Evolutionary conservation across 2,797 vertebrate genomes (phyloP).

Genomic region (Chromobotia macracanthus): DNA sequence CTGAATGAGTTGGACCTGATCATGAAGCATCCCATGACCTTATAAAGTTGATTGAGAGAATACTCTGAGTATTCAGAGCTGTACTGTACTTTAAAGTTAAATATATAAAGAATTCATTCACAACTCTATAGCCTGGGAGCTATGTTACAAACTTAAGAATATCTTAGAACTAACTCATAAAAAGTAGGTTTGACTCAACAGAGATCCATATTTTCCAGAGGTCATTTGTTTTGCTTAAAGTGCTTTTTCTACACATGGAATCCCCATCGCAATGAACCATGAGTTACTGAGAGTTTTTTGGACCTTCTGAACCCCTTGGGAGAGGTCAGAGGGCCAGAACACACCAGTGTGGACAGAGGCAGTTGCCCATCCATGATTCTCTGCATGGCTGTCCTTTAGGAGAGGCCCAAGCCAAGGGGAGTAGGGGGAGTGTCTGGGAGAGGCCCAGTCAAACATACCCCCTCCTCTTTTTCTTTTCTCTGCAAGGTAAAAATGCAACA

Average conservation of each 20-base stretch:
- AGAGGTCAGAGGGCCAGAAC: constrained; percentile 42
- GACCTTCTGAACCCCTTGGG: constrained; percentile 38
- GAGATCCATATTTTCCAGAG: constrained; percentile 5
- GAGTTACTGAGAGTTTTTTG: constrained; percentile 40
- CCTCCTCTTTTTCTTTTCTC: constrained; percentile 38
- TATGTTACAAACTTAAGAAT: constrained; percentile 59
- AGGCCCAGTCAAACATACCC: constrained; percentile 42
- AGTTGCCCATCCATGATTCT: constrained; percentile 46
- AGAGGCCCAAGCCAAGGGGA: constrained; percentile 52
- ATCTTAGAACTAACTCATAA: constrained; percentile 59
- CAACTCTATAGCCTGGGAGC: constrained; percentile 58
- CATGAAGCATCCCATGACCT: not conserved
- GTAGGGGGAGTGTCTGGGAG: constrained; percentile 47
- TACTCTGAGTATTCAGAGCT: too few species aligned
- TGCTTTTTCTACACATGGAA: constrained; percentile 29
- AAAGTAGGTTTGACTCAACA: constrained; percentile 51
- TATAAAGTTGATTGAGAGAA: not conserved
- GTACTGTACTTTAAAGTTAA: too few species aligned
- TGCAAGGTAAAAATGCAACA: constrained; percentile 69
- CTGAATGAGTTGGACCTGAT: not conserved
- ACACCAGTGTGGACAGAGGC: constrained; percentile 42
- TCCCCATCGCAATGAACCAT: constrained; percentile 21
- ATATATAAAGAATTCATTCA: too few species aligned
- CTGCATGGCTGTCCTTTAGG: constrained; percentile 43
- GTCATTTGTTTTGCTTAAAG: constrained; percentile 20